Evolutionary conservation across 2,113 vertebrate genomes (phyloP), one percentile per base, ranked within the genome.

Genomic region (Picathartes gymnocephalus): DNA sequence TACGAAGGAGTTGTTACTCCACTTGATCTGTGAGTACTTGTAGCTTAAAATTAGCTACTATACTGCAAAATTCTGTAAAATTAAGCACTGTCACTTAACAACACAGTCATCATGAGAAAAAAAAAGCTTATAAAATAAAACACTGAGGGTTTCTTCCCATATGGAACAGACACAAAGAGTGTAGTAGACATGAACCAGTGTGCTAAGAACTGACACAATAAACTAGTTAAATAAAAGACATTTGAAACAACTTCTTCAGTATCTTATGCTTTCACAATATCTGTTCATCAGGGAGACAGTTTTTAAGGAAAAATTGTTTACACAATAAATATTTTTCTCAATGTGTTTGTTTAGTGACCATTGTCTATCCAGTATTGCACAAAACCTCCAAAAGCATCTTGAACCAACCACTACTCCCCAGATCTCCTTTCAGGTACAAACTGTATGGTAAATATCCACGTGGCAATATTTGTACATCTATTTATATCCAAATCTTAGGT

Each of bases 261-360:
- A 50, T 27, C 11, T 45, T 57, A 73, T 2, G 4, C 5, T 86
- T 83, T 40, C 22, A 27, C 19, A 53, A 14, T 25, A 51, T 3
- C 1, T 37, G 5, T 44, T 45, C 13, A 19, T 50, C 10, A 28
- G 13, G 10, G 8, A 47, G 9, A 6, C 4, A 3, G 1, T 2
- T 33, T 48, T 79, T 3, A 24, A 51, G 16, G 39, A 18, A 83
- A 68, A 39, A 3, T 9, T 47, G 0, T 40, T 64, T 48, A 39
- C 6, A 9, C 7, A 3, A 6, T 17, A 35, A 84, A 64, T 6
- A 27, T 39, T 91, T 58, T 86, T 77, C 35, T 69, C n/a, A 12
- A 27, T 28, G 3, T 86, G 6, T 21, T 71, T 71, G 2, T 37
- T 92, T 69, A 71, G 20, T 62, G 44, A 37, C 6, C 5, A 2